Evolutionary conservation across 2,797 vertebrate species (phyloP).

Genomic region (Ptychobarbus kaznakovi): DNA sequence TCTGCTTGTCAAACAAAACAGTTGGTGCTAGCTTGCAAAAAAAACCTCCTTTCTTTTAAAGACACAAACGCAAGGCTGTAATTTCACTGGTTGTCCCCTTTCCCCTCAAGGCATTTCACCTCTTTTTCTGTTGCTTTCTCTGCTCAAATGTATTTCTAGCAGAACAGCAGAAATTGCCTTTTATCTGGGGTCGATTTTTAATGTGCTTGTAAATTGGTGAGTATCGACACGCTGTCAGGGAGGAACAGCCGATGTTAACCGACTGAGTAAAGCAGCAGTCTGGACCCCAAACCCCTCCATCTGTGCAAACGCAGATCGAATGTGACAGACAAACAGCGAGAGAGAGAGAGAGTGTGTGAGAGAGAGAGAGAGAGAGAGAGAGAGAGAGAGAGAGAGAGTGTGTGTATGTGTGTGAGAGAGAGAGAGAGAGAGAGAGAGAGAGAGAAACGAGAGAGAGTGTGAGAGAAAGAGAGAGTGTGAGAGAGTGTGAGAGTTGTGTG

Average conservation of each 20-base stretch:
- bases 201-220: slow-evolving; percentile 95
- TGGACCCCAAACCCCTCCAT: slow-evolving; percentile 57
- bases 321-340: slow-evolving; percentile 30
- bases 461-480: no score
- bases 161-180: slow-evolving; percentile 93
- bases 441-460: no score
- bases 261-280: slow-evolving; percentile 45
- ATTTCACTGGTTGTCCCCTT: slow-evolving; percentile 37
- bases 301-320: slow-evolving; percentile 55
- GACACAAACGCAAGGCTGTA: slow-evolving; percentile 40
- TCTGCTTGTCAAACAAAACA: slow-evolving; percentile 3
- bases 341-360: background rate
- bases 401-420: background rate
- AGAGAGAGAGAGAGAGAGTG: background rate
- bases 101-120: slow-evolving; percentile 24
- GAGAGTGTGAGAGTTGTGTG: no score
- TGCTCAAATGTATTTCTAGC: slow-evolving; percentile 76
- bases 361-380: background rate
- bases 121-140: slow-evolving; percentile 60
- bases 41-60: slow-evolving; percentile 39
- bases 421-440: background rate
- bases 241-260: slow-evolving; percentile 79
- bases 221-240: slow-evolving; percentile 95
- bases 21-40: background rate
- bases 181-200: slow-evolving; percentile 93